Base-by-base conservation (phyloP, 2,797 vertebrate species). In the Microcaecilia unicolor region DNA sequence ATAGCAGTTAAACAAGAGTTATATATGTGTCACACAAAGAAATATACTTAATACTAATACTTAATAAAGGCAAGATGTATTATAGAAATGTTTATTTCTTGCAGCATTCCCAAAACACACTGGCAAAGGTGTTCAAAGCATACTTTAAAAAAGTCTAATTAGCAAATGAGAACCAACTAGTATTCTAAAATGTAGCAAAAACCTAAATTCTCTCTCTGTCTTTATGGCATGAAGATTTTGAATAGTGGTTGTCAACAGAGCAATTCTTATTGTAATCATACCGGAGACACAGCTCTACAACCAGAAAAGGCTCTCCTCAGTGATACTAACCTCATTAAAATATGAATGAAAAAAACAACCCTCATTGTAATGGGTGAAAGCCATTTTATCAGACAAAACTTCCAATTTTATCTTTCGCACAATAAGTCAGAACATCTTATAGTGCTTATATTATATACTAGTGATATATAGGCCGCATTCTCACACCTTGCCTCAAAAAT, bases 221-320 rank as follows among this genome's bases (percentile, higher is more conserved):
- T 83, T 83, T 80, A 74, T 72, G 78, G 84, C 78, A 61, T 59
- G 66, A 81, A 74, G 70, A 67, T 64, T 62, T 65, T 89, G 84
- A 94, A 95, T 89, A 75, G 89, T 76, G 71, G 82, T 86, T 86
- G 85, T 93, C 90, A 90, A 78, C 90, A 89, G 89, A 75, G 77
- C 80, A 46, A 78, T 81, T 85, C 77, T 87, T 78, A 88, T 93
- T 90, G 85, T 83, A 63, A 65, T 70, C 61, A 66, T 67, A 44
- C 59, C 39, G 67, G 64, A 76, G 65, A 66, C 55, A 42, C 56
- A 76, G 77, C 67, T 49, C 75, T 83, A 70, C 61, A 56, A 67
- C 63, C 64, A 76, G 76, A 85, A 83, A 83, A 82, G 85, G 76
- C 76, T 84, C 85, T 84, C 76, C 85, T 84, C 76, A 67, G 86